Percentiles rank a stretch among this genome's conserved stretches.
Conservation (phyloP, 2,113 vertebrate genomes). For the Rhagologus leucostigma region DNA sequence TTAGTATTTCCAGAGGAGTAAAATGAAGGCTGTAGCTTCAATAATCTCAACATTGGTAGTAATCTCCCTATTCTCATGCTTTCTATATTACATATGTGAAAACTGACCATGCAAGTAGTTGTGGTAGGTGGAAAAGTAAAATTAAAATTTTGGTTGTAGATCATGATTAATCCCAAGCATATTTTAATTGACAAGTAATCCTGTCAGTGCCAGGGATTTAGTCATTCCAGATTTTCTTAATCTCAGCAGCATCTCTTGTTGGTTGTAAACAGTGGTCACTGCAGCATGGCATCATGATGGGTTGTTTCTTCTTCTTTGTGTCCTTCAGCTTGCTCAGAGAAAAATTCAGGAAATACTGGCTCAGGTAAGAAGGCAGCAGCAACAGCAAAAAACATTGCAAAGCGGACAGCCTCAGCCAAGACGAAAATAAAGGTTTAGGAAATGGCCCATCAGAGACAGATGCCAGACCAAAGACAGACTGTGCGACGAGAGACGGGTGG, state of each 20-base stretch:
- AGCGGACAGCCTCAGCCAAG: slow-evolving; percentile 84
- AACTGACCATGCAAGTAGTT: not conserved
- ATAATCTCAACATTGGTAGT: not conserved
- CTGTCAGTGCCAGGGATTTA: not conserved
- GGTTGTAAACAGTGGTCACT: not conserved
- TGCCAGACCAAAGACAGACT: slow-evolving; percentile 87
- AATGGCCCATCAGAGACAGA: slow-evolving; percentile 78
- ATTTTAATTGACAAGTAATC: not conserved
- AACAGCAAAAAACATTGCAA: slow-evolving; percentile 82
- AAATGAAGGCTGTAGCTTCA: not conserved
- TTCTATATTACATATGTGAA: not conserved
- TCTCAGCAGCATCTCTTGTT: not conserved
- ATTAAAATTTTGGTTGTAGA: not conserved
- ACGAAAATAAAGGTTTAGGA: slow-evolving; percentile 87
- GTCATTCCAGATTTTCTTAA: not conserved
- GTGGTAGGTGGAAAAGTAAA: not conserved
- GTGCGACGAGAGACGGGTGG: slow-evolving; percentile 73
- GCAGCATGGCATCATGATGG: not conserved
- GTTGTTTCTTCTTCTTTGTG: slow-evolving; percentile 14
- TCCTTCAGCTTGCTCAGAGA: slow-evolving; percentile 90
- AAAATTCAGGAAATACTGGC: slow-evolving; percentile 99
- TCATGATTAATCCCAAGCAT: not conserved
- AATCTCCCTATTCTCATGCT: not conserved
- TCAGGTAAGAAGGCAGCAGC: slow-evolving; percentile 97
- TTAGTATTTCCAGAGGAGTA: not conserved